Conservation (phyloP, 2,888 invertebrate genomes). For the Nomada fabriciana region DNA sequence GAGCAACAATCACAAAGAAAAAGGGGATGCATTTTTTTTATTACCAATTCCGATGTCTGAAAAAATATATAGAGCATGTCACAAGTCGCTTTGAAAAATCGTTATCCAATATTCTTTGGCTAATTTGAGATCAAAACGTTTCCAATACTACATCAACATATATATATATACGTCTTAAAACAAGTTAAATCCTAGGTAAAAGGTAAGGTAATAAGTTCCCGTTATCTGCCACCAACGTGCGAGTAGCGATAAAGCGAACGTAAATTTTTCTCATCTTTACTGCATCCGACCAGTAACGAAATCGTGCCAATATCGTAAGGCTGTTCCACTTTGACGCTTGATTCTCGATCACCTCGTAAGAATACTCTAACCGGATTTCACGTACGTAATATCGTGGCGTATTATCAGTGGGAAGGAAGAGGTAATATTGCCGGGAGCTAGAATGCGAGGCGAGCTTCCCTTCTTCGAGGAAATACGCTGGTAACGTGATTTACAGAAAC, state of each 20-base stretch:
- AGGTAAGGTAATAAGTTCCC: neutral
- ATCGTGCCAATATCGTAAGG: neutral
- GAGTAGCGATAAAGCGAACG: neutral
- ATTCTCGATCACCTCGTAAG: neutral
- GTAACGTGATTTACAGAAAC: neutral
- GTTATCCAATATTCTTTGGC: no score
- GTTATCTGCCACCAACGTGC: neutral
- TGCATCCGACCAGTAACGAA: neutral
- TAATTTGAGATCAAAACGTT: no score
- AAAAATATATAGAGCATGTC: no score
- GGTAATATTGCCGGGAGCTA: constrained; percentile 25
- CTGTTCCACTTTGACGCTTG: neutral
- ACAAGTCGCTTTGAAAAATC: no score
- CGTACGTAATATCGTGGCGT: neutral
- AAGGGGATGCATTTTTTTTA: no score
- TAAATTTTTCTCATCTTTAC: neutral
- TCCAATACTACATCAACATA: neutral
- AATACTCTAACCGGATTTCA: constrained; percentile 35
- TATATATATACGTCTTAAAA: neutral
- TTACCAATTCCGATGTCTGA: no score
- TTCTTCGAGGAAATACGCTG: neutral
- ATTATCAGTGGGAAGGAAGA: constrained; percentile 15
- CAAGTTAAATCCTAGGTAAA: neutral
- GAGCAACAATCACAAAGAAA: no score
- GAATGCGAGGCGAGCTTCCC: neutral